Conservation (phyloP, 2,113 vertebrate genomes). For the Trinectes maculatus region DNA sequence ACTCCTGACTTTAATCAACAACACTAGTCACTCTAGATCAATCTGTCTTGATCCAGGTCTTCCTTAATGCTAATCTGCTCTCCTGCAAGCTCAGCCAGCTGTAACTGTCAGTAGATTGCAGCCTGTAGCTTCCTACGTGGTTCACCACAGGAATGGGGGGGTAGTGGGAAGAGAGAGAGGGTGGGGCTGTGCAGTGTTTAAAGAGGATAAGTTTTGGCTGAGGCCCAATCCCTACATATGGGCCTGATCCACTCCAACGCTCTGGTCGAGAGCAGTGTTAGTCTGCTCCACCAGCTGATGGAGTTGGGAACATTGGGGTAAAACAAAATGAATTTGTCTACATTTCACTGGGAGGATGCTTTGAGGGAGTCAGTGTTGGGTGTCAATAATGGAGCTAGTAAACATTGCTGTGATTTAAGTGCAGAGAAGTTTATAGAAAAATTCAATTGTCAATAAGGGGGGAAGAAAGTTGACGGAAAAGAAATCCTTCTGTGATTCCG, state of each 20-base stretch:
- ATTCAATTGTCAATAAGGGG: background rate
- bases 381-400: too few species aligned
- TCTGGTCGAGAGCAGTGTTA: constrained; percentile 21
- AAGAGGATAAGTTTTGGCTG: constrained; percentile 63
- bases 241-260: constrained; percentile 44
- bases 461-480: constrained; percentile 19
- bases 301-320: background rate
- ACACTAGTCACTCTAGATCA: background rate
- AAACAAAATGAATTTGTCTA: constrained; percentile 14
- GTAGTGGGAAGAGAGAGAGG: constrained; percentile 51
- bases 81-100: constrained; percentile 42
- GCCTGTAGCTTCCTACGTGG: constrained; percentile 62
- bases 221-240: constrained; percentile 62
- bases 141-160: constrained; percentile 67
- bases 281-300: constrained; percentile 22
- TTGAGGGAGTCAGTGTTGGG: too few species aligned
- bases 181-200: constrained; percentile 66
- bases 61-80: constrained; percentile 45
- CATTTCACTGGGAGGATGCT: background rate
- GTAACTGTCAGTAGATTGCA: constrained; percentile 59
- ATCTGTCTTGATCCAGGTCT: constrained; percentile 26
- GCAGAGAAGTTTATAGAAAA: too few species aligned
- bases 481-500: background rate
- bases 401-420: too few species aligned
- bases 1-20: background rate